Evolutionary conservation across 2,797 vertebrate species (phyloP), one percentile per base, ranked within the genome.

Genomic region (Galaxias olidus): DNA sequence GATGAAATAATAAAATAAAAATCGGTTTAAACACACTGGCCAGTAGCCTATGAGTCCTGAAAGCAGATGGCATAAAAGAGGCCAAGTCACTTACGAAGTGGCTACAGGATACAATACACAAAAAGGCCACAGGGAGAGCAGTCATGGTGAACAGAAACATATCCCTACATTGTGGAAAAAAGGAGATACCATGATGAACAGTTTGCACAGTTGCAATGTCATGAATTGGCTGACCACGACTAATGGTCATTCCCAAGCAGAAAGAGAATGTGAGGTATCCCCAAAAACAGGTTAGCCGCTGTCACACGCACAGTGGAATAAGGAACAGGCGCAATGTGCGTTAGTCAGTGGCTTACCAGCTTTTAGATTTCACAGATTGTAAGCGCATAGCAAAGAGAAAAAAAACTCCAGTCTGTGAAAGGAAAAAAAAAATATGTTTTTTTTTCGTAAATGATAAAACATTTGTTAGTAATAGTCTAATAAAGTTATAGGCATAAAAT

Each of bases 301-400:
- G 97, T 98, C 97, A 98, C 97, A 98, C 97, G 97, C 97, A 98
- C 97, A 99, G 97, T 99, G 97, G 95, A 91, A 90, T 83, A 90
- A 75, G 76, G 72, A 93, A 92, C 80, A 92, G 88, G 91, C 97
- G 91, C 97, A 99, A 96, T 98, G 97, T 99, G 97, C 97, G 93
- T 97, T 98, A 96, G 97, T 96, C 97, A 99, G 97, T 95, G 97
- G 97, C 97, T 98, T 90, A 96, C 96, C 96, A 96, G 94, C 92
- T 92, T 92, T 96, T 92, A 95, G 96, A 96, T 83, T 54, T 78
- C 68, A 78, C 30, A 49, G n/a, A 46, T 13, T 1, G 41, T 68
- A 56, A 42, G 55, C 49, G 15, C 43, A 65, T 45, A 47, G 73
- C n/a, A 45, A 50, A 52, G 43, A 47, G 73, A n/a, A 45, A 50